Conservation (phyloP, 2,888 invertebrate species). For the Lepidochitona cinerea region DNA sequence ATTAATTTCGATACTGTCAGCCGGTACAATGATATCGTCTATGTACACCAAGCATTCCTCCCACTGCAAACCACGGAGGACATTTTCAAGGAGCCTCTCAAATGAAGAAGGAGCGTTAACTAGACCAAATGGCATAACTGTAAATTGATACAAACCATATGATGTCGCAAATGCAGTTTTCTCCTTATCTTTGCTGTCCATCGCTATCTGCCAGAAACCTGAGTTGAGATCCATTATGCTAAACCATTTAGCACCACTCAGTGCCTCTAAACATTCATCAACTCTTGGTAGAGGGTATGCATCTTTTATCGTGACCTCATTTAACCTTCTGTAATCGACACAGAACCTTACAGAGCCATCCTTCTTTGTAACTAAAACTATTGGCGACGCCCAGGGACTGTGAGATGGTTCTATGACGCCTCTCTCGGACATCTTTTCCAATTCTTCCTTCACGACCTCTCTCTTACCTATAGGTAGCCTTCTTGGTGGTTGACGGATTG, state of each 20-base stretch:
- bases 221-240: slow-evolving; percentile 1
- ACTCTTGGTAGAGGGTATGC: neutral
- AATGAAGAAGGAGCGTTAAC: too few relatives aligned
- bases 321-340: neutral
- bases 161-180: neutral
- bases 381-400: neutral
- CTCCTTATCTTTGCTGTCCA: too few relatives aligned
- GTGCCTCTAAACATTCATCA: neutral
- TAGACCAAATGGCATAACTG: too few relatives aligned
- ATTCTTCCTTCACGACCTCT: neutral
- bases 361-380: neutral
- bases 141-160: neutral
- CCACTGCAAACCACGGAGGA: too few relatives aligned
- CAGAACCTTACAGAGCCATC: neutral
- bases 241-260: neutral
- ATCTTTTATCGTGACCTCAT: neutral
- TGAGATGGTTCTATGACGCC: neutral
- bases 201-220: neutral
- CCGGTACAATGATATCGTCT: too few relatives aligned
- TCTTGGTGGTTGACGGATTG: slow-evolving; percentile 1
- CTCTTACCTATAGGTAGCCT: neutral
- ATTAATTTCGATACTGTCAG: too few relatives aligned
- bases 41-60: too few relatives aligned
- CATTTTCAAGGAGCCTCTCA: too few relatives aligned
- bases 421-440: neutral